Evolutionary conservation across 2,113 vertebrate species (phyloP).

Genomic region (Melanotaenia duboulayi): DNA sequence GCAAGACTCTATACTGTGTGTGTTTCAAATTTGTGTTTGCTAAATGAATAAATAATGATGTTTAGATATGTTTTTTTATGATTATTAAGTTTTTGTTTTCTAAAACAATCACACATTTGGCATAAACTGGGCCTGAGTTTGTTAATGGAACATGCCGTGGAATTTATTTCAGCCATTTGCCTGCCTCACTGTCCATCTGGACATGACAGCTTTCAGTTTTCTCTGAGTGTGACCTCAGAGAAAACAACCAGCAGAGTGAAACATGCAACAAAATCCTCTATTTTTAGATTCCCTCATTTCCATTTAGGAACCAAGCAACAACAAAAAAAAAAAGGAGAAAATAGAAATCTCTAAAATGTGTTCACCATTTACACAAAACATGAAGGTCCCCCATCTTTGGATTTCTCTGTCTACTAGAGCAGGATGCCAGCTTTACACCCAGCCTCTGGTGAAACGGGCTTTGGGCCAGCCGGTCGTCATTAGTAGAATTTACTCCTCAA

Average conservation of each 20-base stretch:
- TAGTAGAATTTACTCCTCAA: slow-evolving; percentile 54
- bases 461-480: slow-evolving; percentile 51
- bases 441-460: slow-evolving; percentile 11
- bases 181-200: slow-evolving; percentile 19
- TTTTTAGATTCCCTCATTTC: slow-evolving; percentile 9
- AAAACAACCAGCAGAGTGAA: slow-evolving; percentile 6
- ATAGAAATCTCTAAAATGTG: slow-evolving; percentile 14
- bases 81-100: no score
- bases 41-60: no score
- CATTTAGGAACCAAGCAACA: background rate
- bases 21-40: no score
- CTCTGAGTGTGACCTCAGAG: slow-evolving; percentile 19
- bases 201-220: slow-evolving; percentile 12
- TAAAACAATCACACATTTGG: no score
- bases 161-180: slow-evolving; percentile 2
- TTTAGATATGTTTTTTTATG: no score
- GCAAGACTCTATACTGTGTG: no score
- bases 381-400: slow-evolving; percentile 25
- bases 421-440: slow-evolving; percentile 41
- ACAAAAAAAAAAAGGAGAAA: background rate
- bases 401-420: slow-evolving; percentile 54
- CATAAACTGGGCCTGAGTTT: background rate
- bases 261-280: background rate
- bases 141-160: slow-evolving; percentile 3
- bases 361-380: slow-evolving; percentile 40